These are phyloP conservation scores for Hydrolagus colliei DNA, from an alignment of 2,797 vertebrate genomes.

Conservation along the genomic window DNA sequence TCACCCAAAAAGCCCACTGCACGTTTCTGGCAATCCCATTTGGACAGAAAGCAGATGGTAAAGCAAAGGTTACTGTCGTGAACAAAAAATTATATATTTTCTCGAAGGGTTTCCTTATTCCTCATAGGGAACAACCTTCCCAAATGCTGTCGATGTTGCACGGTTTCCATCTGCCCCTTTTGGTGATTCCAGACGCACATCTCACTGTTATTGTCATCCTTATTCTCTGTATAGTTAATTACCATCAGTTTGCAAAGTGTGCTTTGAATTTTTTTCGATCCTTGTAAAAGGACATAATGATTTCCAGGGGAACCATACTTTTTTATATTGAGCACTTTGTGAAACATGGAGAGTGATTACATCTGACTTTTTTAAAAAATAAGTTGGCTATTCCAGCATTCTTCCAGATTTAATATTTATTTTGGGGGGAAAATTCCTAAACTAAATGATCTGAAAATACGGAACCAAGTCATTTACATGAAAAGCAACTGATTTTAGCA, in stretches of 20 bases:
- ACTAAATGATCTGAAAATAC: not conserved
- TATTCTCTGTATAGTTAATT: not conserved
- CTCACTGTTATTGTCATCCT: not conserved
- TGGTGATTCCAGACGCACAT: not conserved
- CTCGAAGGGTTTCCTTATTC: not conserved
- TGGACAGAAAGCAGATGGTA: not conserved
- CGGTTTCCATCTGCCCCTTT: not conserved
- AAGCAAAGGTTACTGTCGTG: not conserved
- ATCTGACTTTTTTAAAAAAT: no score
- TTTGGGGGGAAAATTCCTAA: not conserved
- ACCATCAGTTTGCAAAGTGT: not conserved
- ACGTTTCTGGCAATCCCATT: not conserved
- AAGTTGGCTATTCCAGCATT: no score
- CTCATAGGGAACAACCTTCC: not conserved
- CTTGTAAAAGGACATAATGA: not conserved
- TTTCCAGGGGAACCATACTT: not conserved
- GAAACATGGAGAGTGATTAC: not conserved
- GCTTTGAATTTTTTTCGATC: not conserved
- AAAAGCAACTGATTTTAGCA: not conserved
- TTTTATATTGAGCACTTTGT: not conserved
- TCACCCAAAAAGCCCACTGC: not conserved
- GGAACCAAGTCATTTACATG: not conserved
- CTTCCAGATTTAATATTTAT: not conserved
- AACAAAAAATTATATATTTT: not conserved
- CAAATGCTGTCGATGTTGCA: not conserved